Conservation (phyloP, 2,888 invertebrate genomes). For the Tetramorium bicarinatum region DNA sequence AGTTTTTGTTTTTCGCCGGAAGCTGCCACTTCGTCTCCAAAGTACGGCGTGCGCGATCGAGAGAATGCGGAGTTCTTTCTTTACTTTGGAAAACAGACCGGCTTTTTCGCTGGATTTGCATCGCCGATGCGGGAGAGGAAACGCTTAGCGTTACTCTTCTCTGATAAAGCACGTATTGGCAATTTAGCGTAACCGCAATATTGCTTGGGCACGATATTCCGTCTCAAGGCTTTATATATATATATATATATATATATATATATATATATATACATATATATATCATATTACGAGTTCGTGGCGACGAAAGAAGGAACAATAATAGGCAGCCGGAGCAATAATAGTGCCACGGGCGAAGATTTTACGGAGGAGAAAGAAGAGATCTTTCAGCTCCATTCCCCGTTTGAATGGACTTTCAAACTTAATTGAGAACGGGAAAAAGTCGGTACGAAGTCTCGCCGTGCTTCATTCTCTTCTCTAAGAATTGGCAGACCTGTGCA, state of each 20-base stretch:
- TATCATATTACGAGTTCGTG: constrained; percentile 23
- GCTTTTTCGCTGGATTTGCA: constrained; percentile 40
- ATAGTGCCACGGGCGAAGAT: constrained; percentile 41
- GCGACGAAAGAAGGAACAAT: constrained; percentile 30
- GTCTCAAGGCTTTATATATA: constrained; percentile 6
- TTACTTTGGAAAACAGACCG: constrained; percentile 25
- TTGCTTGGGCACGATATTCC: constrained; percentile 29
- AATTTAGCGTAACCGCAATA: constrained; percentile 45
- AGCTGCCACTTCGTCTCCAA: constrained; percentile 33
- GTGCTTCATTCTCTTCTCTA: constrained; percentile 44
- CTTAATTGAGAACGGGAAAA: constrained; percentile 56
- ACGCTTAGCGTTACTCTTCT: constrained; percentile 6
- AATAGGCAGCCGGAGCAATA: constrained; percentile 49
- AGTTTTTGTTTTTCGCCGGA: constrained; percentile 68
- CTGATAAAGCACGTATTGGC: constrained; percentile 48
- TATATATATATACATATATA: too few relatives aligned
- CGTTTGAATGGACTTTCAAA: constrained; percentile 56
- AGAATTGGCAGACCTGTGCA: constrained; percentile 42
- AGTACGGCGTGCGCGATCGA: constrained; percentile 31
- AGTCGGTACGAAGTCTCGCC: constrained; percentile 50
- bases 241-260: neutral
- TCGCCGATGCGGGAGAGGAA: neutral
- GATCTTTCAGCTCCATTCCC: constrained; percentile 49
- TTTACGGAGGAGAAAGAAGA: constrained; percentile 46
- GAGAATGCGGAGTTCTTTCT: constrained; percentile 10